Evolutionary conservation across 1,140 invertebrate genomes (phyloP), one percentile per base, ranked within the genome.

Genomic region (Trachymyrmex cornetzi): DNA sequence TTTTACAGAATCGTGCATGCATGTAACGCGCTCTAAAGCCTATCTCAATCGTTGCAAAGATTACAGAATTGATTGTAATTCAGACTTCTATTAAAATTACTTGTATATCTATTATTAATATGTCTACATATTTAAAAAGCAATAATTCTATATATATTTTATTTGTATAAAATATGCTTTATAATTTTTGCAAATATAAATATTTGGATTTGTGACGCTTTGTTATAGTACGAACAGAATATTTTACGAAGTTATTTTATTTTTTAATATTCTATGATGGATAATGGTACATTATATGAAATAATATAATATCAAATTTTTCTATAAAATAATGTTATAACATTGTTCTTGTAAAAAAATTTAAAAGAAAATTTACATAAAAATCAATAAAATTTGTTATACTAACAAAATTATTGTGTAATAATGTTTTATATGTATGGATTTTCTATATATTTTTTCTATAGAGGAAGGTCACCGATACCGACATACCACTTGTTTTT

Each of bases 1-100:
- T 74, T 74, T 48, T 48, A 4, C 55, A 48, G 14, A 74, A 84
- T 74, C 55, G 57, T 9, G 19, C 50, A 38, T 50, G 44, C 77
- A 34, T 22, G 27, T 82, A 72, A 72, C 19, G 55, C 30, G 69
- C 16, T 50, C 1, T 2, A 38, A 27, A 71, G 2, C 22, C 50
- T 67, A 81, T 81, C 5, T 55, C 30, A 0, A 71, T 30, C 11
- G 5, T 7, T 64, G 11, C 6, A 48, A 48, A 38, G 12, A 50
- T 79, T 30, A 34, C 27, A 61, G 34, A 77, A 44, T 48, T 77
- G 12, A 3, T 77, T 63, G 1, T 44, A 22, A 53, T 19, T 75
- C 3, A 44, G 11, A 6, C 12, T 50, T 48, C 38, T 48, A 14
- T 63, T 50, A 30, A 48, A 6, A 66, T 79, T n/a, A 63, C n/a